These are phyloP conservation scores for Lacanobia oleracea DNA, from an alignment of 2,888 invertebrate species.

Conservation along the genomic window DNA sequence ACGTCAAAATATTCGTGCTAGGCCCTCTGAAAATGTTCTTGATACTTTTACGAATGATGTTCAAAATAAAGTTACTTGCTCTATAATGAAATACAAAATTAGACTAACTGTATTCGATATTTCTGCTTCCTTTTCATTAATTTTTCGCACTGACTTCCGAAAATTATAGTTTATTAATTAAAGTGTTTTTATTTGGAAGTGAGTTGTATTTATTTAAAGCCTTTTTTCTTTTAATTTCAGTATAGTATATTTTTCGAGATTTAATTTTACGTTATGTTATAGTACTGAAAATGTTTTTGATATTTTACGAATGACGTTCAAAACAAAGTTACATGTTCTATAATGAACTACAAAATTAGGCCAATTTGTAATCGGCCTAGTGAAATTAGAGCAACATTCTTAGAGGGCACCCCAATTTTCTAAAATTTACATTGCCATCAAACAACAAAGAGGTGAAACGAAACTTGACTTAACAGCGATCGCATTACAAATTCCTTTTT, in stretches of 20 bases:
- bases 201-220: too few relatives aligned
- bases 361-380: conserved; percentile 25
- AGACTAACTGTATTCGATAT: conserved; percentile 25
- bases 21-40: background rate
- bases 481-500: conserved; percentile 27
- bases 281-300: background rate
- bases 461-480: conserved; percentile 26
- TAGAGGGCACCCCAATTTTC: background rate
- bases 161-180: too few relatives aligned
- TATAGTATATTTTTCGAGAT: too few relatives aligned
- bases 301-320: background rate
- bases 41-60: background rate
- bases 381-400: conserved; percentile 23
- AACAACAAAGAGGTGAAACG: conserved; percentile 26
- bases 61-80: conserved; percentile 1
- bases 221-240: too few relatives aligned
- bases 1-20: too few relatives aligned
- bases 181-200: too few relatives aligned
- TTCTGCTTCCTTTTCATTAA: too few relatives aligned
- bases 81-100: conserved; percentile 20
- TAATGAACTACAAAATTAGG: conserved; percentile 32
- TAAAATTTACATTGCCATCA: conserved; percentile 21
- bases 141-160: too few relatives aligned
- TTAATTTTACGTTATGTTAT: background rate
- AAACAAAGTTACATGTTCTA: background rate